phyloP scores from a whole-genome alignment of 1,140 invertebrate species.

The Drosophila santomea region DNA sequence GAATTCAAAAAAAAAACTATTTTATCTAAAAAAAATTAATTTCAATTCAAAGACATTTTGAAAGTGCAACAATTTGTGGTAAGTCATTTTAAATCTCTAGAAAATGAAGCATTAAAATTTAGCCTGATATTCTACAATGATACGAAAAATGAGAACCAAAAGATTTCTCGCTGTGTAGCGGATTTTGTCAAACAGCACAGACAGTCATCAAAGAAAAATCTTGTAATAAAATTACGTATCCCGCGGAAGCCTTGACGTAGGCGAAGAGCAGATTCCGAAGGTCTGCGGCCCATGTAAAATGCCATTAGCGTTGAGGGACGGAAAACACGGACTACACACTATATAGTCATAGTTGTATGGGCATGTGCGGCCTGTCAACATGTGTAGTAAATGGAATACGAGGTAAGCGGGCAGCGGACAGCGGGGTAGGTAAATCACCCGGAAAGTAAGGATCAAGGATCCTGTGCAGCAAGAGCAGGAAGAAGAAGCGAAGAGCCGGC shows the following conservation, averaged over 20 bases:
- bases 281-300: slow-evolving; percentile 56
- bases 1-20: too few species aligned
- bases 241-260: slow-evolving; percentile 59
- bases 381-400: slow-evolving; percentile 51
- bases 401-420: slow-evolving; percentile 22
- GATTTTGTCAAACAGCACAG: slow-evolving; percentile 29
- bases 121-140: too few species aligned
- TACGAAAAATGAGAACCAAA: background rate
- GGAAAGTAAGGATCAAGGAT: slow-evolving; percentile 10
- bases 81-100: too few species aligned
- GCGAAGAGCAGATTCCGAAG: slow-evolving; percentile 21
- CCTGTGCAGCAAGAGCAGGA: background rate
- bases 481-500: background rate
- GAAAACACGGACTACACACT: slow-evolving; percentile 19
- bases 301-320: slow-evolving; percentile 67
- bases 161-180: slow-evolving; percentile 3
- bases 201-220: slow-evolving; percentile 70
- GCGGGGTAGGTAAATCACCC: slow-evolving; percentile 51
- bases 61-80: too few species aligned
- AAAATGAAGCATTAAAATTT: background rate
- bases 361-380: slow-evolving; percentile 67
- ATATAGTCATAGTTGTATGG: slow-evolving; percentile 28
- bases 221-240: slow-evolving; percentile 73
- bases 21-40: too few species aligned
- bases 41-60: too few species aligned